These are phyloP conservation scores for Hydrotaea diabolus DNA, from an alignment of 2,888 invertebrate genomes.

Conservation along the genomic window DNA sequence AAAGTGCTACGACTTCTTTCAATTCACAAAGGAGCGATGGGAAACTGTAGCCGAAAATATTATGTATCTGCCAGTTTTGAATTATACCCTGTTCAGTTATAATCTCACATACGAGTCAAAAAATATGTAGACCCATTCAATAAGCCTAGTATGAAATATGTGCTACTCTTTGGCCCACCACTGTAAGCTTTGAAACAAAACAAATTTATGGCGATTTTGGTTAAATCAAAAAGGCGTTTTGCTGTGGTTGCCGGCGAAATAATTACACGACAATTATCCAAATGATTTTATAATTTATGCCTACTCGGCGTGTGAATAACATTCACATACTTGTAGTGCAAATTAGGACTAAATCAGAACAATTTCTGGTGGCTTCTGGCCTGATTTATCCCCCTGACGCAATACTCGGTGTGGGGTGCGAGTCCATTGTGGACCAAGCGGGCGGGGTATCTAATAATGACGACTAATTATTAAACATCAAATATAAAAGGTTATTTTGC, in stretches of 20 bases:
- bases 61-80: no score
- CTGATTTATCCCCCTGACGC: background rate
- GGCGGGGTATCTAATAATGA: background rate
- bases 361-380: background rate
- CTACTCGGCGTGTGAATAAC: background rate
- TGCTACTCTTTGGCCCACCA: background rate
- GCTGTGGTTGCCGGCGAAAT: background rate
- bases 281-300: conserved; percentile 10
- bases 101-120: no score
- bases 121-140: no score
- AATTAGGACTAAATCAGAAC: background rate
- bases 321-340: background rate
- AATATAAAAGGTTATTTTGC: conserved; percentile 34
- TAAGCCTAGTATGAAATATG: no score
- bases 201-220: background rate
- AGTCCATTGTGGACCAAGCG: background rate
- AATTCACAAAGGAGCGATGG: no score
- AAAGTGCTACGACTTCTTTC: no score
- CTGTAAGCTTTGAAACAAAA: background rate
- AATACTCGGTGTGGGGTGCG: background rate
- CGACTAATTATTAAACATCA: conserved; percentile 23
- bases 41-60: no score
- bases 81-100: no score
- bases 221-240: background rate
- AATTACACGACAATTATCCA: conserved; percentile 8